Percentiles rank a stretch among this genome's conserved stretches.
phyloP scores from a whole-genome alignment of 2,888 invertebrate genomes.

The Trilocha varians region DNA sequence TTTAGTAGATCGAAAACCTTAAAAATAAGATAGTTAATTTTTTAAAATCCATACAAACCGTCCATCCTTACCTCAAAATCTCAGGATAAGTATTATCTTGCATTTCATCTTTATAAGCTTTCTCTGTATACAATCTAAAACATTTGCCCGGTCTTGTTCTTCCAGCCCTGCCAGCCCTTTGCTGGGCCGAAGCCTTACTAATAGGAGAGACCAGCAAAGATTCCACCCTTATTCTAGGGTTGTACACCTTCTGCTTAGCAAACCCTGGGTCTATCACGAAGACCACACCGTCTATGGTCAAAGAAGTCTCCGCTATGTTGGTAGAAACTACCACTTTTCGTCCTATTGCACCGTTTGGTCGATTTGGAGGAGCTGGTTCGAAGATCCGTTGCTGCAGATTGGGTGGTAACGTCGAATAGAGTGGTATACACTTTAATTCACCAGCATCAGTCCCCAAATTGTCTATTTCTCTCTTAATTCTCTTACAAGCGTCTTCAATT shows the following conservation, averaged over 20 bases:
- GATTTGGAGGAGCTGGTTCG: conserved; percentile 94
- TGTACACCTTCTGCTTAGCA: conserved; percentile 97
- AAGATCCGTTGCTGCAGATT: conserved; percentile 97
- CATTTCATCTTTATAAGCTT: conserved; percentile 96
- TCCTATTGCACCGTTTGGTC: conserved; percentile 91
- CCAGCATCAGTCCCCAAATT: conserved; percentile 97
- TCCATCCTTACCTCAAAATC: conserved; percentile 75
- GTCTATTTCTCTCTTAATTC: conserved; percentile 95
- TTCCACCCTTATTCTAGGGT: conserved; percentile 91
- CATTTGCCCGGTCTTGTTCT: conserved; percentile 99
- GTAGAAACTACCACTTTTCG: conserved; percentile 97
- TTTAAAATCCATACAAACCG: conserved; percentile 15
- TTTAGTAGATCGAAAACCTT: too few relatives aligned
- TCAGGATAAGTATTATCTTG: conserved; percentile 99
- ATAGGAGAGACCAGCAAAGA: conserved; percentile 98
- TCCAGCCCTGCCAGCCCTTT: conserved; percentile 97
- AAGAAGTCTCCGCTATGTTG: conserved; percentile 98
- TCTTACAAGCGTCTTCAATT: conserved; percentile 99
- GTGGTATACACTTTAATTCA: conserved; percentile 97
- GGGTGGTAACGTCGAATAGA: conserved; percentile 98
- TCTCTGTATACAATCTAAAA: conserved; percentile 95
- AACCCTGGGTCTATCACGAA: conserved; percentile 99
- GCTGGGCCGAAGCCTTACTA: conserved; percentile 98
- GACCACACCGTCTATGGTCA: conserved; percentile 99
- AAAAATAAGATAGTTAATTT: too few relatives aligned